Conservation (phyloP, 2,888 invertebrate genomes). For the Kryphioiulus occultus region DNA sequence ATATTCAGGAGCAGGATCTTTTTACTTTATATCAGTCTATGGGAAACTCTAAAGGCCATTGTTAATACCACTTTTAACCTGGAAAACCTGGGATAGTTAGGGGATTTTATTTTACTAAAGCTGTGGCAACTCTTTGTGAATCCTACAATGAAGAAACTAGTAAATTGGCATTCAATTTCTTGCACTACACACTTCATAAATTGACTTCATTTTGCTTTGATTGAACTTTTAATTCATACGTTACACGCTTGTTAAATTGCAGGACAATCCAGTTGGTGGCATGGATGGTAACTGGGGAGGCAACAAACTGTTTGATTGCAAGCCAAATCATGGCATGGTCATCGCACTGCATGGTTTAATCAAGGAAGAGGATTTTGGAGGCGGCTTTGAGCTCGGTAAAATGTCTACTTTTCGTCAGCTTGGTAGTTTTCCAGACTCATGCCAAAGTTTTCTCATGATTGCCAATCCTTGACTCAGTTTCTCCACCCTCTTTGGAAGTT, state of each 20-base stretch:
- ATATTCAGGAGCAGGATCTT: too few species aligned
- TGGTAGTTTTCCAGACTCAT: not conserved
- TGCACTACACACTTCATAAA: too few species aligned
- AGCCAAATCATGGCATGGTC: slow-evolving; percentile 65
- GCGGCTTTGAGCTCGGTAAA: not conserved
- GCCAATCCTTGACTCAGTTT: not conserved
- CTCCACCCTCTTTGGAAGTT: not conserved
- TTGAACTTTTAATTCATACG: too few species aligned
- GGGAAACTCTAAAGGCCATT: too few species aligned
- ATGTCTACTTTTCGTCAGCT: not conserved
- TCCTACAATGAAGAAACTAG: too few species aligned
- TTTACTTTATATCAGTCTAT: too few species aligned
- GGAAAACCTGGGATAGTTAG: too few species aligned
- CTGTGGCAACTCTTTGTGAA: too few species aligned
- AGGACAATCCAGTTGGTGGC: slow-evolving; percentile 67
- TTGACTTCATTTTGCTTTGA: too few species aligned
- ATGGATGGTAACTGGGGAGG: slow-evolving; percentile 67
- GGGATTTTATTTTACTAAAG: too few species aligned
- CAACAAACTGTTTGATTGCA: slow-evolving; percentile 64
- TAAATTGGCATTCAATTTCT: too few species aligned
- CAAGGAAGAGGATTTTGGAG: slow-evolving; percentile 61
- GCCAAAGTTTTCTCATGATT: not conserved
- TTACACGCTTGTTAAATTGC: slow-evolving; percentile 52
- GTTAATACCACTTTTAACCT: too few species aligned
- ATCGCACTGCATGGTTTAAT: slow-evolving; percentile 65